These are phyloP conservation scores for Chaetops frenatus DNA, from an alignment of 2,113 vertebrate genomes.

Conservation along the genomic window DNA sequence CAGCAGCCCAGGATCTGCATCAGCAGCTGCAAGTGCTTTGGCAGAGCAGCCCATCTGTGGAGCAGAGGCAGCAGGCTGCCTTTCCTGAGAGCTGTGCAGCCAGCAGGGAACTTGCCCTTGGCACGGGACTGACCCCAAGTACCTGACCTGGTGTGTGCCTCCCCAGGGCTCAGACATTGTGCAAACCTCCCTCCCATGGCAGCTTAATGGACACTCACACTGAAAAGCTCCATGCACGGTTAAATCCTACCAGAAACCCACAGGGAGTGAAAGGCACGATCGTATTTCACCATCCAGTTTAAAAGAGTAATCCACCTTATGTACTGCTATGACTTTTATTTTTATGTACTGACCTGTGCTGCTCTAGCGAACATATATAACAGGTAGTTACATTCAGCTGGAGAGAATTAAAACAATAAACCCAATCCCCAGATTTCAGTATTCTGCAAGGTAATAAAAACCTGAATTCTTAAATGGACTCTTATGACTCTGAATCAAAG, in stretches of 20 bases:
- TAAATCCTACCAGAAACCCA: constrained; percentile 13
- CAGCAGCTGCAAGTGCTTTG: background rate
- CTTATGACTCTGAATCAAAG: constrained; percentile 50
- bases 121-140: background rate
- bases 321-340: constrained; percentile 28
- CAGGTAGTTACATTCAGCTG: constrained; percentile 41
- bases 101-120: background rate
- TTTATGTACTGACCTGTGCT: constrained; percentile 41
- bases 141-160: background rate
- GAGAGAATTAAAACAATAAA: constrained; percentile 64
- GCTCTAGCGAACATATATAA: constrained; percentile 31
- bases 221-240: background rate
- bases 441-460: constrained; percentile 23
- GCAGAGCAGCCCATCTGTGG: background rate
- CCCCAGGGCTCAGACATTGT: background rate
- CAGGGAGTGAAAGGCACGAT: background rate
- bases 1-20: background rate
- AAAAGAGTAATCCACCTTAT: background rate
- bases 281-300: constrained; percentile 23
- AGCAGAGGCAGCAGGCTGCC: background rate
- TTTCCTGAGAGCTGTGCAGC: background rate
- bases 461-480: constrained; percentile 34
- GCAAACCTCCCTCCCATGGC: background rate
- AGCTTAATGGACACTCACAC: background rate
- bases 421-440: constrained; percentile 21